Evolutionary conservation across 92 coral and sea anemone genomes (phyloP).

Genomic region (Parazoanthus atlanticus): DNA sequence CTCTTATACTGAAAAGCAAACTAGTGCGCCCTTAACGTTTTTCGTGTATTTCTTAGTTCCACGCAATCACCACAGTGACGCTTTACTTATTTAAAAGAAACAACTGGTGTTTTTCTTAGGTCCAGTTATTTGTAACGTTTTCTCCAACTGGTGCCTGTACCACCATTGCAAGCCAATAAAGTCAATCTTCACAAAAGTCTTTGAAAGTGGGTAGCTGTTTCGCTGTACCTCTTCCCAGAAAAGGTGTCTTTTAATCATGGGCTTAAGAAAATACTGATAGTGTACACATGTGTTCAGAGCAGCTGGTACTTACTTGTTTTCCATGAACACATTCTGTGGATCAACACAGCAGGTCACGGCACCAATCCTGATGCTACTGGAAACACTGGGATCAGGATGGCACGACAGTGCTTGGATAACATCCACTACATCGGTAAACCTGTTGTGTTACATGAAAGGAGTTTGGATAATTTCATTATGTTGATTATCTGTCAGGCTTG

Average conservation of each 20-base stretch:
- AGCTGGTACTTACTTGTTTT: constrained; percentile 71
- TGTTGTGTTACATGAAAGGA: constrained; percentile 11
- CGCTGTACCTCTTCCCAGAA: background rate
- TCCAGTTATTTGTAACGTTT: too few species aligned
- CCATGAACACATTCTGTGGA: constrained; percentile 84
- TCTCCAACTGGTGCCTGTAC: too few species aligned
- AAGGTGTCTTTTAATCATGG: background rate
- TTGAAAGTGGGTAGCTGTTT: background rate
- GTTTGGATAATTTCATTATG: background rate
- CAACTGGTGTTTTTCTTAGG: too few species aligned
- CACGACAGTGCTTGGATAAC: constrained; percentile 68
- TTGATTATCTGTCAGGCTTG: too few species aligned
- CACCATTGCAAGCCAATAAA: background rate
- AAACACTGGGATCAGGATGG: constrained; percentile 73
- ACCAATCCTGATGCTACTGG: constrained; percentile 69
- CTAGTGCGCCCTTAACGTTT: too few species aligned
- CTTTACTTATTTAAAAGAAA: too few species aligned
- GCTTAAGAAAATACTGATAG: background rate
- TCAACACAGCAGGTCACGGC: constrained; percentile 87
- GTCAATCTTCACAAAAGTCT: background rate
- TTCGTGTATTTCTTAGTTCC: too few species aligned
- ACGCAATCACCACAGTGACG: too few species aligned
- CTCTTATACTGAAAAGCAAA: too few species aligned
- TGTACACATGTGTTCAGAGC: background rate
- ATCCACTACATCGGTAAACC: constrained; percentile 81